Base-by-base conservation (phyloP, 2,113 vertebrate genomes). In the Podarcis raffonei region DNA sequence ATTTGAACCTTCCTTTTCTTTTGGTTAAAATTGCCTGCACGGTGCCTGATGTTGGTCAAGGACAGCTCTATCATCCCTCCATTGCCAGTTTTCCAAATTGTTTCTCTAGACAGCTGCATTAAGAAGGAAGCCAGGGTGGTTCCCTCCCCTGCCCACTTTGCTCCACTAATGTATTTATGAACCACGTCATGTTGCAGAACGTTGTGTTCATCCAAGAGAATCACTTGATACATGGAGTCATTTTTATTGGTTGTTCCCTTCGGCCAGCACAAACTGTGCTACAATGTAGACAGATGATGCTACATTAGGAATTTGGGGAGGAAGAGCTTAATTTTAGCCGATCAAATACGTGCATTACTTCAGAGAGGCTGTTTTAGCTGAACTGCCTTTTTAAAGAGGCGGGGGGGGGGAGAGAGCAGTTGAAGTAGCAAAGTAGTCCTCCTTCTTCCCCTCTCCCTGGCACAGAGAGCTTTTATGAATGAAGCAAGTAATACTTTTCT, bases 161-260 rank as follows among this genome's bases (percentile, higher is more conserved):
- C 6, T 59, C 79, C 82, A 91, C 77, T 35, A 76, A 84, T n/a
- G 69, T 76, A 76, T 92, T 92, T 37, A 81, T 81, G 69, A 76
- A 90, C 69, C 80, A 89, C 79, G 37, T 82, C 0, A 0, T 90
- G 78, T 87, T 0, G 0, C 90, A 88, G 79, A 94, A 92, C 66
- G 57, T 68, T 0, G 0, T 85, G 81, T n/a, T 93, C 30, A 83
- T 95, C 86, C 72, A 78, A 89, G 85, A 90, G 87, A 92, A 37
- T 87, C 81, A 82, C 75, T 87, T 85, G 88, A 80, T 83, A 83
- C 62, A 42, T 92, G 92, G 90, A 89, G 88, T 93, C 85, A 87
- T 90, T 83, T 89, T 92, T 84, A 42, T 35, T 94, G 84, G 71
- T 84, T 92, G 42, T 89, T 42, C 92, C 80, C 59, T 84, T 85